Percentiles rank a stretch among this genome's conserved stretches.
These are phyloP conservation scores for Zaprionus ghesquierei DNA, from an alignment of 1,140 invertebrate genomes.

Conservation along the genomic window DNA sequence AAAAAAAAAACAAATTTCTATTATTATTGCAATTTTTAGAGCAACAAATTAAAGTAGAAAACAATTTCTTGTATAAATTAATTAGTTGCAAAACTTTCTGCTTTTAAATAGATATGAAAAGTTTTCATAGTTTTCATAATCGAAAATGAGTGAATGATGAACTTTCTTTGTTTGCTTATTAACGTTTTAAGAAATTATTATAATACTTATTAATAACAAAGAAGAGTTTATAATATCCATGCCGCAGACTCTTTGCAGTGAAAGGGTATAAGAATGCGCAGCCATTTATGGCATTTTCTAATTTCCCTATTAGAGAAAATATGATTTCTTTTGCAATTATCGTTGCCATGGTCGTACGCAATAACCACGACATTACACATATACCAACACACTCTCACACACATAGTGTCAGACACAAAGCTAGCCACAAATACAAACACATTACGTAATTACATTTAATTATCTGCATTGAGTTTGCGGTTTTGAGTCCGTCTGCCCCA, in stretches of 20 bases:
- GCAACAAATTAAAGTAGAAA: no score
- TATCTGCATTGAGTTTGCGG: slow-evolving; percentile 76
- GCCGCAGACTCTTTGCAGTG: not conserved
- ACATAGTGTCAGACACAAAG: slow-evolving; percentile 13
- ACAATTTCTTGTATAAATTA: no score
- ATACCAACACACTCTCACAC: slow-evolving; percentile 33
- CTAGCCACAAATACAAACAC: slow-evolving; percentile 43
- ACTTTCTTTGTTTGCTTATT: no score
- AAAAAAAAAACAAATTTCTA: no score
- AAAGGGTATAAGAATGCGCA: not conserved
- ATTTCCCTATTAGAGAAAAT: not conserved
- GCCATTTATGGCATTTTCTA: not conserved
- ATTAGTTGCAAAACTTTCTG: no score
- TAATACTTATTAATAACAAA: no score
- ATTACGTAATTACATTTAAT: slow-evolving; percentile 78
- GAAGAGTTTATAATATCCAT: no score
- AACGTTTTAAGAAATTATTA: no score
- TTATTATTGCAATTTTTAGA: not conserved
- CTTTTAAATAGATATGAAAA: no score
- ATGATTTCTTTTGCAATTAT: not conserved
- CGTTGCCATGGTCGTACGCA: slow-evolving; percentile 9
- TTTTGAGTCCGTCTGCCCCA: slow-evolving; percentile 9
- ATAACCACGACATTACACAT: slow-evolving; percentile 53
- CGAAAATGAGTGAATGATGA: no score
- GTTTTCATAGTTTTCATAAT: no score